Base-by-base conservation (phyloP, 2,888 invertebrate genomes). In the Lymantria dispar region DNA sequence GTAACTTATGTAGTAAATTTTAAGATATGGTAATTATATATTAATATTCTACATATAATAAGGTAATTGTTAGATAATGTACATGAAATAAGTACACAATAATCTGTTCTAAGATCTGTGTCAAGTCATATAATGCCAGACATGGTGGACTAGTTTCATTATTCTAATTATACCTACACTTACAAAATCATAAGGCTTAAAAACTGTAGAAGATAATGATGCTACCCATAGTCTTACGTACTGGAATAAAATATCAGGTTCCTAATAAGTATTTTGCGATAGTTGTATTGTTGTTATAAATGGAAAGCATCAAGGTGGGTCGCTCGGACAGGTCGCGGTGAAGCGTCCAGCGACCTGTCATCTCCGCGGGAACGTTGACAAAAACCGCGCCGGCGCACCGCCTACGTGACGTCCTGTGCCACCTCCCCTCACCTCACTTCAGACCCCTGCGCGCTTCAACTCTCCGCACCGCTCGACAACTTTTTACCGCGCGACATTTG, bases 401-500 rank as follows among this genome's bases (percentile, higher is more conserved):
- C 83, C 85, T 87, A 91, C 90, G 90, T 90, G 90, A 89, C 89
- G 89, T 90, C 89, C 89, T 88, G 87, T 78, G 58, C 70, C 66
- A 33, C 72, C 42, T 10, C 42, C 15, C 58, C 55, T 63, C 58
- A 49, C 56, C 53, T 51, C 60, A 54, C 58, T 48, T 50, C 40
- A 53, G 67, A 38, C 56, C 46, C 60, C 58, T 52, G 55, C 58
- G 33, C 57, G 52, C 49, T 58, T 50, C 69, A 63, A 14, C 8
- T 65, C 64, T 54, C 65, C 60, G 55, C 73, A 66, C 72, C 68
- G 72, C 72, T 73, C 77, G 60, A 56, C 91, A 85, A 87, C 89
- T 91, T 91, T 91, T 91, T 90, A 90, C 84, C 80, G 85, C 87
- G 90, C 91, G 91, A 90, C 91, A 91, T 91, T 91, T 90, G 90